Base-by-base conservation (phyloP, 2,113 vertebrate species). In the Psilopsiagon aurifrons region DNA sequence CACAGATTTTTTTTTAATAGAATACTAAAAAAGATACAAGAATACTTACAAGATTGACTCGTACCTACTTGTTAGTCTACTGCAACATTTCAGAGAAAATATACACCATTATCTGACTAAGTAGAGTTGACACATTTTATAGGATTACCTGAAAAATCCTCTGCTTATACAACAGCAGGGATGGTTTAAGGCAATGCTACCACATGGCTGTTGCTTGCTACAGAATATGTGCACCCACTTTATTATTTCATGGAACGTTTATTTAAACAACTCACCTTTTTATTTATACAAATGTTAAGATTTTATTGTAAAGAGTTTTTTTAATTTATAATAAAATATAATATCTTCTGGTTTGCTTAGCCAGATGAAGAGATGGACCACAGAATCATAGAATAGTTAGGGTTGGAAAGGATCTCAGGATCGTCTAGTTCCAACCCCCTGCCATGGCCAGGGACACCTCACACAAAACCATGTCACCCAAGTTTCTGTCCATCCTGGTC, bases 231-330 rank as follows among this genome's bases (percentile, higher is more conserved):
- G 52, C 13, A 27, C 5, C 15, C 10, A 31, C 28, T 79, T 88
- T 57, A 46, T 74, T 93, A 11, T 77, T 75, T 83, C 44, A 74
- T 49, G n/a, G 35, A 93, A 88, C 33, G 52, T 74, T 86, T 73
- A 60, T 90, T 92, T 94, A 64, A 77, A 75, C 13, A 76, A 5
- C 3, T 43, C 18, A 68, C 11, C 66, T 27, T 39, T 87, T 74
- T 77, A 87, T 93, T 95, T 88, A 80, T 46, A 22, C 25, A 80
- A 75, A 83, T 62, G 39, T 93, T 92, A 31, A 82, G 57, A 52
- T 67, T 69, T 85, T 83, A 76, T 74, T 80, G n/a, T n/a, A 54
- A 76, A 79, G 22, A n/a, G 7, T 57, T 6, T 2, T 57, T 88
- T 83, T 70, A 59, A 92, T 82, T 88, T 47, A 37, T 20, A 57